Evolutionary conservation across 2,888 invertebrate genomes (phyloP), one percentile per base, ranked within the genome.

Genomic region (Allolobophora icterica): DNA sequence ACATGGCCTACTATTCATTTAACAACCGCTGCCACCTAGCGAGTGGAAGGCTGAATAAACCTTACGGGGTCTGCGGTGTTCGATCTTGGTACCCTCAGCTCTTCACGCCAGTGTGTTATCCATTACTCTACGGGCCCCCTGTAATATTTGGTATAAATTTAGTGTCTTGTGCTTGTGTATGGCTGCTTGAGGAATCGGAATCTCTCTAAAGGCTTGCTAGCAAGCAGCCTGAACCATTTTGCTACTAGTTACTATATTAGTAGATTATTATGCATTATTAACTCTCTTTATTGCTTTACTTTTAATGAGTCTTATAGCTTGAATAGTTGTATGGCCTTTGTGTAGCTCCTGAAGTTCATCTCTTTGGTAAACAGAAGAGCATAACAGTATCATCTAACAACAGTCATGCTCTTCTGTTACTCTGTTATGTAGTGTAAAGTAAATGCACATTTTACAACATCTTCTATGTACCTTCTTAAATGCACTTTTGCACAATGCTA

Each of bases 281-380:
- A 71, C 71, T n/a, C 30, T 71, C 71, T 71, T 21, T n/a, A 71
- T 71, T 71, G 6, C n/a, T n/a, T 71, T 71, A 71, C 71, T 71
- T 71, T 71, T 71, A 71, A 71, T n/a, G 71, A 30, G n/a, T n/a
- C n/a, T 71, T 71, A 71, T 71, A n/a, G 71, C 71, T 71, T 71
- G 30, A 71, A n/a, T 71, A 71, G 71, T 30, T 71, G 30, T 71
- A 71, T 52, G 71, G n/a, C n/a, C 11, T 71, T 71, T 2, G n/a
- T 71, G 71, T n/a, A 71, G n/a, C 6, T 71, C 71, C n/a, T 71
- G 8, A 52, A 19, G 6, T 52, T 24, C 24, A 21, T 21, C 52
- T 21, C 15, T 21, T 52, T 8, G 24, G 17, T 4, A 52, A n/a
- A 21, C 15, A 52, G 52, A 52, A 52, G 52, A 19, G 52, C 52